These are phyloP conservation scores for Tetranychus piercei DNA, from an alignment of 2,888 invertebrate species.

Conservation along the genomic window DNA sequence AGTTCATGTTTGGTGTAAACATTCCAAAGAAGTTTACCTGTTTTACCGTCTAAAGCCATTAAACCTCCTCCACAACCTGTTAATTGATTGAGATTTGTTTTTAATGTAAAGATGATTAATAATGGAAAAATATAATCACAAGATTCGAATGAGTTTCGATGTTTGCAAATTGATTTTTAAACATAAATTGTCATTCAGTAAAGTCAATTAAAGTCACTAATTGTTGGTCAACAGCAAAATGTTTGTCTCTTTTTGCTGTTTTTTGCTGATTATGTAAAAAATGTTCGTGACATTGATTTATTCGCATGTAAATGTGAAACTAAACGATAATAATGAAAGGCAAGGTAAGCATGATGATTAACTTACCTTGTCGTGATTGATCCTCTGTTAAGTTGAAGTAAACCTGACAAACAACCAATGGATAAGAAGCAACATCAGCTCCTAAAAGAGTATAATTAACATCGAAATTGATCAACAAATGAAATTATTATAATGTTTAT, in stretches of 20 bases:
- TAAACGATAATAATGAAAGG: neutral
- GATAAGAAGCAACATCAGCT: constrained; percentile 41
- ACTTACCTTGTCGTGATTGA: constrained; percentile 13
- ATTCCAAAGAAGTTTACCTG: constrained; percentile 53
- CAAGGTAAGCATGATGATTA: neutral
- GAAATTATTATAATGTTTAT: neutral
- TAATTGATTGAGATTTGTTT: constrained; percentile 11
- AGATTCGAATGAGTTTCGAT: neutral
- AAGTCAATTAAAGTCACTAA: no score
- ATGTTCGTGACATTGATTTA: neutral
- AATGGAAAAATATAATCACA: neutral
- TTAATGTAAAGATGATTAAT: neutral
- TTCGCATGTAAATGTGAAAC: neutral
- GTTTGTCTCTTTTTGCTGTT: no score
- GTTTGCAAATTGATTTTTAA: no score
- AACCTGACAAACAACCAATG: constrained; percentile 41
- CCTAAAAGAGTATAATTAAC: constrained; percentile 30
- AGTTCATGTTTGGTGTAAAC: constrained; percentile 52
- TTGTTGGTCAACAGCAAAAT: no score
- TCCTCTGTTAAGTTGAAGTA: constrained; percentile 36
- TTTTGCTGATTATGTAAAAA: neutral
- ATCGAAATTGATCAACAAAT: neutral
- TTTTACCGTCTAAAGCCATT: constrained; percentile 51
- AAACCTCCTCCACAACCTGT: constrained; percentile 50
- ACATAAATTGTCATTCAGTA: no score